Percentiles rank a stretch among this genome's conserved stretches.
phyloP scores from a whole-genome alignment of 1,140 invertebrate genomes.

The Bombus impatiens region DNA sequence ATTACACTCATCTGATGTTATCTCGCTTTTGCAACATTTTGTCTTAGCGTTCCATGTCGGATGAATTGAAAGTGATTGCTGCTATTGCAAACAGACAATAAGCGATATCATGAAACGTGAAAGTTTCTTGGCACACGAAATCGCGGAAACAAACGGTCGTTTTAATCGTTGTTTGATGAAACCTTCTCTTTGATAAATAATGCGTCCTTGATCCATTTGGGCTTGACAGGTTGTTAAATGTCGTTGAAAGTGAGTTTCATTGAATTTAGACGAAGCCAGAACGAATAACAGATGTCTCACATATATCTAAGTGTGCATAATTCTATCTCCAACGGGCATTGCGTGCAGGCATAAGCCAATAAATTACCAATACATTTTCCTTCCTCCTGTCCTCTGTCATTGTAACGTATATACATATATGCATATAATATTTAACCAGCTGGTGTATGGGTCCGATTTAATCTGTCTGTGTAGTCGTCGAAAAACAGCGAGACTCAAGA shows the following conservation, averaged over 20 bases:
- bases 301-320: background rate
- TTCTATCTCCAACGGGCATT: background rate
- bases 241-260: background rate
- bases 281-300: background rate
- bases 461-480: slow-evolving; percentile 71
- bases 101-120: slow-evolving; percentile 75
- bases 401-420: slow-evolving; percentile 48
- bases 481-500: slow-evolving; percentile 60
- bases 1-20: background rate
- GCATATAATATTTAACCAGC: slow-evolving; percentile 74
- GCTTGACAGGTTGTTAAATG: background rate
- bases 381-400: slow-evolving; percentile 48
- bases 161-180: slow-evolving; percentile 31
- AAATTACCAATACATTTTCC: background rate
- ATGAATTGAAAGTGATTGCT: slow-evolving; percentile 69
- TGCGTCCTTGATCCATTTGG: background rate
- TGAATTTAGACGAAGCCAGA: background rate
- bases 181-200: slow-evolving; percentile 24
- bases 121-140: slow-evolving; percentile 55
- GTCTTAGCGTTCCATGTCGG: background rate
- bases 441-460: slow-evolving; percentile 81
- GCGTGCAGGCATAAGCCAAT: background rate
- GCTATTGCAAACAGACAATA: slow-evolving; percentile 83
- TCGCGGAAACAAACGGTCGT: slow-evolving; percentile 28
- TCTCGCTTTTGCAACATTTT: background rate